Percentiles rank a stretch among this genome's conserved stretches.
Evolutionary conservation across 37 sponge, comb jelly and placozoan genomes (phyloP).

Genomic region (Axinella damicornis): DNA sequence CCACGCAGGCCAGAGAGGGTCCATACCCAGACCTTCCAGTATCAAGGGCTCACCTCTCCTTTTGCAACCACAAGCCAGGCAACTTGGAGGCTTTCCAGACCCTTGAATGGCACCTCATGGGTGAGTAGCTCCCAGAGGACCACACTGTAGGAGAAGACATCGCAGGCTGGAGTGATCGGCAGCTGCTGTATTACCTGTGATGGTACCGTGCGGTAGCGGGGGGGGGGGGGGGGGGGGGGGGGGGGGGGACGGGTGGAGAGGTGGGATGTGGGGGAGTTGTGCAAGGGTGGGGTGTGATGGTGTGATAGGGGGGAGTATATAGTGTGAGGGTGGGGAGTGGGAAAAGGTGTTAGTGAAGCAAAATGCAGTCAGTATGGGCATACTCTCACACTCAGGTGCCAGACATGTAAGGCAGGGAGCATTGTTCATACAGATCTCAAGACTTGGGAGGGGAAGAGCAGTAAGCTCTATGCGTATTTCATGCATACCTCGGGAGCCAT

Average conservation of each 20-base stretch:
- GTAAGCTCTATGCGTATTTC: too few relatives aligned
- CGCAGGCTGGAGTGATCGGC: constrained; percentile 68
- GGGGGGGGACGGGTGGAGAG: background rate
- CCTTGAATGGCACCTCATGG: constrained; percentile 84
- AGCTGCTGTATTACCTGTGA: constrained; percentile 81
- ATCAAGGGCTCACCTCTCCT: constrained; percentile 45
- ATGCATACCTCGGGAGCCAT: constrained; percentile 94
- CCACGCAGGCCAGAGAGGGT: too few relatives aligned
- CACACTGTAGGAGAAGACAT: constrained; percentile 90
- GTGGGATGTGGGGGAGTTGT: background rate
- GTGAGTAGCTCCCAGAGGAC: constrained; percentile 95
- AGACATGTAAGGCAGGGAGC: too few relatives aligned
- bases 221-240: background rate
- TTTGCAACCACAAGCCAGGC: constrained; percentile 94
- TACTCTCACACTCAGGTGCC: too few relatives aligned
- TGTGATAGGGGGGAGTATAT: background rate
- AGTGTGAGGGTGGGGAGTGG: background rate
- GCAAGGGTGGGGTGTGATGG: background rate
- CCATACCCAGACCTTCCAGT: too few relatives aligned
- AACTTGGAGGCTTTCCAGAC: constrained; percentile 89
- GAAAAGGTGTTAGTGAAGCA: background rate
- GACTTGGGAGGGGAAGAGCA: too few relatives aligned
- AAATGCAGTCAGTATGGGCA: too few relatives aligned
- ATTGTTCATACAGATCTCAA: too few relatives aligned
- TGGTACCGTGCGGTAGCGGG: background rate